Evolutionary conservation across 2,888 invertebrate species (phyloP).

Genomic region (Cistogaster globosa): DNA sequence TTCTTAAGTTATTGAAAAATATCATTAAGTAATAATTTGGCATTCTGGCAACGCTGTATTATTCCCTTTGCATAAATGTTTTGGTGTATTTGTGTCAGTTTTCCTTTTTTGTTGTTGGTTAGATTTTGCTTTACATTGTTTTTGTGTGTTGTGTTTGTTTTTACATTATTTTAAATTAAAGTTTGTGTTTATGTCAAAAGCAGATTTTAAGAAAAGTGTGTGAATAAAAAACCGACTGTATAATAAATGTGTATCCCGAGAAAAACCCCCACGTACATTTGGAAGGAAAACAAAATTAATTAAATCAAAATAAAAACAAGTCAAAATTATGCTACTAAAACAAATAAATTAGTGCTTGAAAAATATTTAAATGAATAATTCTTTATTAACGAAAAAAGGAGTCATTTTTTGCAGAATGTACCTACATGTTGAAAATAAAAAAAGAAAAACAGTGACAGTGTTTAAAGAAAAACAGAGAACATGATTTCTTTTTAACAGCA

Average conservation of each 20-base stretch:
- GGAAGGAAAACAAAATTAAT: too few relatives aligned
- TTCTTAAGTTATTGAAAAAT: too few relatives aligned
- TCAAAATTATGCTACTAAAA: background rate
- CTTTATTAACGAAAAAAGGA: background rate
- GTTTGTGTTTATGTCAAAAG: too few relatives aligned
- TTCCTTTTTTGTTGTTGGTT: constrained; percentile 17
- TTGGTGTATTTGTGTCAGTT: constrained; percentile 4
- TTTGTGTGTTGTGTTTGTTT: constrained; percentile 1
- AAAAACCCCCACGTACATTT: too few relatives aligned
- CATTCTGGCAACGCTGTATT: background rate
- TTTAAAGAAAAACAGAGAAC: constrained; percentile 53
- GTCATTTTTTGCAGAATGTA: background rate
- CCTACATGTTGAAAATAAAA: background rate
- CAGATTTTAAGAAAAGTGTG: too few relatives aligned
- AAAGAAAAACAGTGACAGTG: background rate
- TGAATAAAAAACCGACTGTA: too few relatives aligned
- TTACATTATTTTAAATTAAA: too few relatives aligned
- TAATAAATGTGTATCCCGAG: too few relatives aligned
- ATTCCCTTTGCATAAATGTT: constrained; percentile 22
- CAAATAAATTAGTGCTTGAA: background rate
- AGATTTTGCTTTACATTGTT: background rate
- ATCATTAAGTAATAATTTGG: too few relatives aligned
- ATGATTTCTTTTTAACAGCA: constrained; percentile 4
- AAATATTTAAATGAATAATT: background rate
- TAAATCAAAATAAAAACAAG: background rate